Percentiles rank a stretch among this genome's conserved stretches.
phyloP scores from a whole-genome alignment of 2,113 vertebrate genomes.

The Pangasianodon hypophthalmus region DNA sequence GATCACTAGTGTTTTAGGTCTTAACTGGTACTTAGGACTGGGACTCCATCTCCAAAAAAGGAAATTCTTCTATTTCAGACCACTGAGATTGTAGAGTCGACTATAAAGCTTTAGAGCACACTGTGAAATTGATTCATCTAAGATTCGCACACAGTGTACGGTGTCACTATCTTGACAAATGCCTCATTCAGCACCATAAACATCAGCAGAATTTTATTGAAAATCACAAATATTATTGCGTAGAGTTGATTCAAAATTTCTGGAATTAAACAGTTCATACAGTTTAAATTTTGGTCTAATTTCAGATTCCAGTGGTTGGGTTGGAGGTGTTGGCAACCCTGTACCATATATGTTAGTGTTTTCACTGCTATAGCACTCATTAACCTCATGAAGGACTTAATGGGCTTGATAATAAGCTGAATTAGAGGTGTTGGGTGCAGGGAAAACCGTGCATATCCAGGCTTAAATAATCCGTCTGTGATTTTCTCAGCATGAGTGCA shows the following conservation, averaged over 20 bases:
- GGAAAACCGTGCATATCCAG: not conserved
- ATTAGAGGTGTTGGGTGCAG: not conserved
- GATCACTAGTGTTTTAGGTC: not conserved
- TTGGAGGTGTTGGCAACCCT: not conserved
- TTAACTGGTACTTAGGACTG: not conserved
- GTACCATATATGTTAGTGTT: not conserved
- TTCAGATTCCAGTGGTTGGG: not conserved
- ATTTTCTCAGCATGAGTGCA: not conserved
- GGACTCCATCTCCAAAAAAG: too few species aligned
- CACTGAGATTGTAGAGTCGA: too few species aligned
- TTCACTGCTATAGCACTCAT: not conserved
- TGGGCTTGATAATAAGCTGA: not conserved
- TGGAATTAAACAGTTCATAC: not conserved
- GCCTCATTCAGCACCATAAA: not conserved
- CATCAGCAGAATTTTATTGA: not conserved
- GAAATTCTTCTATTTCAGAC: too few species aligned
- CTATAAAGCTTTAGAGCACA: not conserved
- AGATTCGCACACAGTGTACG: not conserved
- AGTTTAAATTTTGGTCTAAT: not conserved
- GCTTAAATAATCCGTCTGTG: not conserved
- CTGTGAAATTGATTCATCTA: not conserved
- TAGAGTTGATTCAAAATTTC: not conserved
- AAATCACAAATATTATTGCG: not conserved
- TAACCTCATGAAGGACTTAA: not conserved
- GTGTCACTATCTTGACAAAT: not conserved